Evolutionary conservation across 2,888 invertebrate genomes (phyloP).

Genomic region (Campaea margaritaria): DNA sequence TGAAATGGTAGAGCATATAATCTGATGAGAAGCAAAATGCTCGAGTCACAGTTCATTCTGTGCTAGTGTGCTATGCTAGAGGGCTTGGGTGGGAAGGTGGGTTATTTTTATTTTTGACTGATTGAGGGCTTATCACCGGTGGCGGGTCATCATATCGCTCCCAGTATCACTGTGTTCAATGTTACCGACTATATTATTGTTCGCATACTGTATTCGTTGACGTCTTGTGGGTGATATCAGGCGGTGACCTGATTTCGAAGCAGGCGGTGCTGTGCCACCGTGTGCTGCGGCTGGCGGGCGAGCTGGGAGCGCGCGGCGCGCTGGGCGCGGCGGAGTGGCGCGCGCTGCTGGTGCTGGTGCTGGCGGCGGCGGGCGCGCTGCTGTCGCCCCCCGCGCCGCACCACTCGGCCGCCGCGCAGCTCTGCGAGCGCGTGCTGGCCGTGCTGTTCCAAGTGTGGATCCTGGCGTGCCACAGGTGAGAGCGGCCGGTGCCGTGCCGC

Average conservation of each 20-base stretch:
- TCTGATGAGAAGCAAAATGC: too few species aligned
- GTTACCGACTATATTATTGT: too few species aligned
- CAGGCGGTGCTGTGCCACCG: conserved; percentile 97
- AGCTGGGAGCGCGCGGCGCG: conserved; percentile 78
- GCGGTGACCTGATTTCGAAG: conserved; percentile 94
- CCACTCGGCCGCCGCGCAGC: conserved; percentile 97
- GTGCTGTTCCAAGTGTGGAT: conserved; percentile 91
- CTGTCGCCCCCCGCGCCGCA: conserved; percentile 96
- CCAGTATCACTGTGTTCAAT: too few species aligned
- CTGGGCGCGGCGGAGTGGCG: conserved; percentile 97
- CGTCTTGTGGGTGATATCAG: conserved; percentile 69
- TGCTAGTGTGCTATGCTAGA: too few species aligned
- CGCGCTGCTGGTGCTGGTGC: conserved; percentile 92
- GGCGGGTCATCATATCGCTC: too few species aligned
- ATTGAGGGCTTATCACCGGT: too few species aligned
- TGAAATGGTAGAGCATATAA: too few species aligned
- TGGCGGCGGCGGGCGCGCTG: conserved; percentile 93
- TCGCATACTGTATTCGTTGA: background rate
- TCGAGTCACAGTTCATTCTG: too few species aligned
- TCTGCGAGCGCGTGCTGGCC: conserved; percentile 96
- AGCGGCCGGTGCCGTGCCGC: conserved; percentile 97
- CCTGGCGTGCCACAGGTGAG: conserved; percentile 37
- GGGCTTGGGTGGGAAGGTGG: too few species aligned
- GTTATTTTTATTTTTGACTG: too few species aligned
- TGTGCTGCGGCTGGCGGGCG: conserved; percentile 93